These are phyloP conservation scores for Melozone crissalis DNA, from an alignment of 2,113 vertebrate genomes.

Conservation along the genomic window DNA sequence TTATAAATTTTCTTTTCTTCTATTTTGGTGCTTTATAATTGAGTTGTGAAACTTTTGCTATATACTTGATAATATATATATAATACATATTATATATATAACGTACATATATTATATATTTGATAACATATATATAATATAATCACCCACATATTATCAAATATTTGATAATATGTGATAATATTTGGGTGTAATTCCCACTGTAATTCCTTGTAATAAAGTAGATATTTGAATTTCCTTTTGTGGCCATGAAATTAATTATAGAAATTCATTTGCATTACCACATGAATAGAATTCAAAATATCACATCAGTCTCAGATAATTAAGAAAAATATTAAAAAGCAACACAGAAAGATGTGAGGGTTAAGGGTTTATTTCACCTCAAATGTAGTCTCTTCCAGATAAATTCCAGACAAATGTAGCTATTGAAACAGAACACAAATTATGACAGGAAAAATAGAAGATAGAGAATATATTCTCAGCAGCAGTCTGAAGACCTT, in stretches of 20 bases:
- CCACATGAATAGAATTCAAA: neutral
- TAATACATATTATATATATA: too few relatives aligned
- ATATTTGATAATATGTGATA: neutral
- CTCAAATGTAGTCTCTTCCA: neutral
- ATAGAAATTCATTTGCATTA: neutral
- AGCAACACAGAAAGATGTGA: neutral
- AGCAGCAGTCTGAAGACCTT: neutral
- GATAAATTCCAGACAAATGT: neutral
- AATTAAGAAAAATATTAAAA: neutral
- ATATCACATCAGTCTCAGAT: neutral
- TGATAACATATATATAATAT: too few relatives aligned
- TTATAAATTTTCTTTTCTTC: neutral
- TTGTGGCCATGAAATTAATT: neutral
- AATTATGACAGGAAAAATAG: neutral
- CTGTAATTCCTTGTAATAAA: neutral
- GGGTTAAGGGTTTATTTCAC: neutral
- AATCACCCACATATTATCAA: too few relatives aligned
- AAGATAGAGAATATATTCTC: neutral
- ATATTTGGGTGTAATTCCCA: neutral
- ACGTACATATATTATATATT: too few relatives aligned
- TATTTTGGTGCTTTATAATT: neutral
- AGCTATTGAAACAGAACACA: neutral
- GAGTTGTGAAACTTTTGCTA: neutral
- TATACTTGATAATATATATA: too few relatives aligned
- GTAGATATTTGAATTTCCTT: neutral